Percentiles rank a stretch among this genome's conserved stretches.
phyloP scores from a whole-genome alignment of 2,113 vertebrate genomes.

The Nothobranchius kuhntae region DNA sequence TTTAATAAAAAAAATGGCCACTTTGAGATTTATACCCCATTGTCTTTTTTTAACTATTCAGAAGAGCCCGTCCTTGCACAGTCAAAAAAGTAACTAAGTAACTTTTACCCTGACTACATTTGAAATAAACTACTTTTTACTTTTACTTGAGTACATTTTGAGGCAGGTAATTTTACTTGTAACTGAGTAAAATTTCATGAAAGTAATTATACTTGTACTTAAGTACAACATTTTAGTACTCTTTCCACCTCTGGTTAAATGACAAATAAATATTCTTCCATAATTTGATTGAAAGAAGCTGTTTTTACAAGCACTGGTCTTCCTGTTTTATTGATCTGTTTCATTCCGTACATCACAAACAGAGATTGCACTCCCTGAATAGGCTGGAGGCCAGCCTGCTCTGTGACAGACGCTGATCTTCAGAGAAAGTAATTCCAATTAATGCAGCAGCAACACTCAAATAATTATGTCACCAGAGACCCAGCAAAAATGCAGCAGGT shows the following conservation, averaged over 20 bases:
- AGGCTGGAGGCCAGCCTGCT: slow-evolving; percentile 4
- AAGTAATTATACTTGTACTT: too few species aligned
- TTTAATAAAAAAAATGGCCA: too few species aligned
- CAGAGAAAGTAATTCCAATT: slow-evolving; percentile 42
- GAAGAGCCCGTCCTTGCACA: too few species aligned
- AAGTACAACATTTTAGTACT: too few species aligned
- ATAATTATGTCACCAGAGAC: slow-evolving; percentile 54
- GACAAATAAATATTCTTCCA: not conserved
- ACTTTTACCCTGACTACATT: too few species aligned
- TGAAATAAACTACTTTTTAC: too few species aligned
- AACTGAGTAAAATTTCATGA: too few species aligned
- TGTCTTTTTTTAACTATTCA: too few species aligned
- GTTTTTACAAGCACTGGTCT: not conserved
- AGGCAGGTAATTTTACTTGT: too few species aligned
- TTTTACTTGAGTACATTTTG: too few species aligned
- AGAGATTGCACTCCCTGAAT: not conserved
- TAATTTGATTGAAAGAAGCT: not conserved
- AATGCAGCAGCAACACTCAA: slow-evolving; percentile 33
- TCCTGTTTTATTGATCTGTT: slow-evolving; percentile 1
- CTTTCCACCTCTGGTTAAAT: not conserved
- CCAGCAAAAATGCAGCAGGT: slow-evolving; percentile 26
- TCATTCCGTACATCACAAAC: not conserved
- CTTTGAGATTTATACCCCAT: too few species aligned
- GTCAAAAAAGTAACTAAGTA: too few species aligned
- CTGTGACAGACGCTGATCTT: slow-evolving; percentile 35